Base-by-base conservation (phyloP, 2,888 invertebrate genomes). In the Pachliopta kotzebuea region DNA sequence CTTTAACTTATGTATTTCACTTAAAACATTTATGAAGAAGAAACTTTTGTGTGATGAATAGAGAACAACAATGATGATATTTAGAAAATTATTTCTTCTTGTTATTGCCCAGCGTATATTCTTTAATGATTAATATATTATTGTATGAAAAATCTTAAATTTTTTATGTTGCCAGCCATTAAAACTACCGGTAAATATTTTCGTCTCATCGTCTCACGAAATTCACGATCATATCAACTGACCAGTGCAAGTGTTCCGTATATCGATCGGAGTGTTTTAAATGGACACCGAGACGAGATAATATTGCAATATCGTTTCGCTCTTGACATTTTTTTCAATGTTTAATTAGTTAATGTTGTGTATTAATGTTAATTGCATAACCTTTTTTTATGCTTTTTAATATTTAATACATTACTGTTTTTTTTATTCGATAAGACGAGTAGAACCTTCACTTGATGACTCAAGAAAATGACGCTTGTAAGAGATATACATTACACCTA, bases 141-240 rank as follows among this genome's bases (percentile, higher is more conserved):
- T 4, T n/a, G n/a, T n/a, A 45, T 45, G 8, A 6, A 18, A 14
- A 1, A 11, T 37, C 14, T 2, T 14, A 37, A 37, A 11, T 4
- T 14, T 14, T 17, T 2, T 37, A 37, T 37, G 14, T 37, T 37
- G 14, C 37, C 37, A 11, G 1, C 18, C 1, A 17, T 57, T 75
- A 73, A 65, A 76, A 81, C 74, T 65, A 69, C 45, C 71, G 72
- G 86, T 86, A 79, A 45, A 6, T n/a, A 17, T 6, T 60, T 53
- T 64, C 74, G 80, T 85, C 82, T 74, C 75, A 67, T 75, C 77
- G 72, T 77, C 84, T 84, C 78, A 71, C 73, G 76, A 78, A 75
- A 86, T 85, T 85, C 78, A 74, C 78, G 88, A 87, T 88, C 74
- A 72, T 85, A 88, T 88, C 88, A 74, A 73, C 72, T 84, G 87